Percentiles rank a stretch among this genome's conserved stretches.
Evolutionary conservation across 2,888 invertebrate genomes (phyloP).

Genomic region (Caenorhabditis macrosperma): DNA sequence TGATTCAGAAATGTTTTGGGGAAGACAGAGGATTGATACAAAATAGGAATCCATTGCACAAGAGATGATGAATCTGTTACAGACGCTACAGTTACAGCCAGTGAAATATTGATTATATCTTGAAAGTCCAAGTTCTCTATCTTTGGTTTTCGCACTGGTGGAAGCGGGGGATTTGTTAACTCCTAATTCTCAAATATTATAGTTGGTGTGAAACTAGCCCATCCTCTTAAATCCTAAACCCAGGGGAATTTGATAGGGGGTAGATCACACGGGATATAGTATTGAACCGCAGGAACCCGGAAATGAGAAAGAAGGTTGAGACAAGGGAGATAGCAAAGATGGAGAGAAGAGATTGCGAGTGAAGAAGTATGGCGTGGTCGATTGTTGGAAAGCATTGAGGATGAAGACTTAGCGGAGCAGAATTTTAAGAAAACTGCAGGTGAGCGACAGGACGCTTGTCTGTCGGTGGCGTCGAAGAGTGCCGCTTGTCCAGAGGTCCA

Average conservation of each 20-base stretch:
- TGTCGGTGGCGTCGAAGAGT: not conserved
- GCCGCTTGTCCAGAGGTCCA: not conserved
- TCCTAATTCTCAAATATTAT: constrained; percentile 15
- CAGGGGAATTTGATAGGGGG: constrained; percentile 16
- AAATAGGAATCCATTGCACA: constrained; percentile 13
- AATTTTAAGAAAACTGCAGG: not conserved
- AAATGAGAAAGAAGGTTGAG: not conserved
- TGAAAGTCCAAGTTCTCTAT: constrained; percentile 23
- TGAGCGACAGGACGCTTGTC: not conserved
- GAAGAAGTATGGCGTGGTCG: constrained; percentile 11
- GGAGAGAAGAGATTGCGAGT: not conserved
- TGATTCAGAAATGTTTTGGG: no score
- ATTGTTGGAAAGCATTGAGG: not conserved
- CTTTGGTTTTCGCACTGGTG: constrained; percentile 10
- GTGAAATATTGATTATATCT: constrained; percentile 14
- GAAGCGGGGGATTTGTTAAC: constrained; percentile 12
- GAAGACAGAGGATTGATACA: no score
- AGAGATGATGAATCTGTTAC: not conserved
- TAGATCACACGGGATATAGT: constrained; percentile 35
- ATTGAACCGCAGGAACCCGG: constrained; percentile 17
- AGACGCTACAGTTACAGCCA: constrained; percentile 18
- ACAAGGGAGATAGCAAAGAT: no score
- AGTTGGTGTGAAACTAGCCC: constrained; percentile 45
- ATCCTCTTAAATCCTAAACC: constrained; percentile 47
- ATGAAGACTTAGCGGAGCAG: not conserved